These are phyloP conservation scores for Torymus aiolomorphi DNA, from an alignment of 2,888 invertebrate species.

Conservation along the genomic window DNA sequence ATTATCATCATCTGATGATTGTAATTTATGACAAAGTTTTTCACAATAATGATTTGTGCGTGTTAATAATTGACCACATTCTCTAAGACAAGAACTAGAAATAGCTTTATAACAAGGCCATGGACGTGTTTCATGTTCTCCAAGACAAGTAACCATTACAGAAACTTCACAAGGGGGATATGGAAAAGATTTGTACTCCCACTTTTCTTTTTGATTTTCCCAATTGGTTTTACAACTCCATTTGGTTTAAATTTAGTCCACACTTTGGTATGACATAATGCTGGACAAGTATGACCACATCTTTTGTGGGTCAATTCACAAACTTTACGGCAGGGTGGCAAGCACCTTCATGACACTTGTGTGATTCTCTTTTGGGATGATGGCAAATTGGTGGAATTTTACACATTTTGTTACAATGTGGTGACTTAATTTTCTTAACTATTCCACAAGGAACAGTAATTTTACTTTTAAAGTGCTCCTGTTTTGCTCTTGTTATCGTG, in stretches of 20 bases:
- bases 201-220: constrained; percentile 75
- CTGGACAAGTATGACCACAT: constrained; percentile 84
- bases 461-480: constrained; percentile 82
- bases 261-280: constrained; percentile 86
- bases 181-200: constrained; percentile 78
- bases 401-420: constrained; percentile 86
- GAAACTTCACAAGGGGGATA: constrained; percentile 86
- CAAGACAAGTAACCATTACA: constrained; percentile 84
- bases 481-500: too few species aligned
- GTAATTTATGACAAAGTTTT: constrained; percentile 83
- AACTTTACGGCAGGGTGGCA: constrained; percentile 88
- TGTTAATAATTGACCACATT: constrained; percentile 83
- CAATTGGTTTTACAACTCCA: constrained; percentile 78
- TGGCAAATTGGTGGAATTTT: constrained; percentile 90
- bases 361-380: constrained; percentile 84
- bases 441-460: constrained; percentile 91
- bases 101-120: constrained; percentile 84
- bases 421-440: constrained; percentile 85
- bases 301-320: constrained; percentile 80
- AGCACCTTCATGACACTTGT: constrained; percentile 88
- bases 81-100: constrained; percentile 86
- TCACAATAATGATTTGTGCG: constrained; percentile 89
- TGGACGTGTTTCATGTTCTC: constrained; percentile 82
- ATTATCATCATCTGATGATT: constrained; percentile 68
- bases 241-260: constrained; percentile 79